Percentiles rank a stretch among this genome's conserved stretches.
Conservation (phyloP, 2,113 vertebrate species). For the Orthochromis malagaraziensis region DNA sequence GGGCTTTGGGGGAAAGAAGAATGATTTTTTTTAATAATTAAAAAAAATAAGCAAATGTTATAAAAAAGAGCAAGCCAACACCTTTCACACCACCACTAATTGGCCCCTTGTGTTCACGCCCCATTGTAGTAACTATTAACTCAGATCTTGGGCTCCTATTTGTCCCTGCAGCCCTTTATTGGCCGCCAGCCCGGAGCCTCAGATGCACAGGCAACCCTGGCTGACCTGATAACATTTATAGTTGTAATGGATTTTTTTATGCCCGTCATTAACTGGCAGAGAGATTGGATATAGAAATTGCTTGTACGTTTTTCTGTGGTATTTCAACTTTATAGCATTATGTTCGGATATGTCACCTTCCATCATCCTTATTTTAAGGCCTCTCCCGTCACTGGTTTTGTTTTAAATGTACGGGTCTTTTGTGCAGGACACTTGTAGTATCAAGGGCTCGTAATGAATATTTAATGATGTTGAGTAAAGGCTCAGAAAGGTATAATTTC, state of each 20-base stretch:
- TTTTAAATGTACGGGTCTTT: constrained; percentile 61
- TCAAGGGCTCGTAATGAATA: constrained; percentile 55
- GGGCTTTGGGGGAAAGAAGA: background rate
- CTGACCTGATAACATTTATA: constrained; percentile 80
- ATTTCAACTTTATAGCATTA: constrained; percentile 79
- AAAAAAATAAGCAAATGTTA: background rate
- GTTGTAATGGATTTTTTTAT: constrained; percentile 83
- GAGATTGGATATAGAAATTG: constrained; percentile 67
- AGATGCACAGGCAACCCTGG: constrained; percentile 44
- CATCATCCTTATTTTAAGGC: constrained; percentile 69
- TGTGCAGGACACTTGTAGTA: constrained; percentile 33
- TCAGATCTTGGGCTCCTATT: constrained; percentile 32
- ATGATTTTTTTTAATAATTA: background rate
- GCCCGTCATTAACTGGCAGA: constrained; percentile 74
- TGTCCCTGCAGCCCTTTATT: constrained; percentile 40
- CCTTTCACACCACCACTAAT: background rate
- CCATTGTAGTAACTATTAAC: constrained; percentile 26
- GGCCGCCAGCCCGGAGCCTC: constrained; percentile 26
- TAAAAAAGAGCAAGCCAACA: background rate
- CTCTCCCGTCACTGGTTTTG: constrained; percentile 46
- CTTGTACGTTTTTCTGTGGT: constrained; percentile 73
- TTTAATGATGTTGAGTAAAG: constrained; percentile 67
- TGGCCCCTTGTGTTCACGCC: background rate
- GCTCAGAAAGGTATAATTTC: constrained; percentile 53
- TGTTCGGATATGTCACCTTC: constrained; percentile 72